Base-by-base conservation (phyloP, 2,797 vertebrate species). In the Parauchenoglanis punctatus region DNA sequence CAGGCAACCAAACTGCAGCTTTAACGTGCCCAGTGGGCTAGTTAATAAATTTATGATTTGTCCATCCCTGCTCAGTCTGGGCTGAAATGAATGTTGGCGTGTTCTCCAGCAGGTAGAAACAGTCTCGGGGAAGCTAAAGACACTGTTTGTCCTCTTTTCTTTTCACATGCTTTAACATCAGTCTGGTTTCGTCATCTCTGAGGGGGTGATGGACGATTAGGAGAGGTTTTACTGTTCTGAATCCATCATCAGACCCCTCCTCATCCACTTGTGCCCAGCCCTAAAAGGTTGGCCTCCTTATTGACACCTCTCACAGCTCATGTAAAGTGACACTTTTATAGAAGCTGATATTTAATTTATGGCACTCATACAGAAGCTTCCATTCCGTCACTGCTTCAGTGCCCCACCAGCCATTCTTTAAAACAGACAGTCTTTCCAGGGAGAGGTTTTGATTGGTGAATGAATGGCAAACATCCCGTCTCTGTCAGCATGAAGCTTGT, bases 401-500 rank as follows among this genome's bases (percentile, higher is more conserved):
- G 13, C 4, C 46, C 61, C 5, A 7, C 59, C 59, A 65, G 49
- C 56, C 56, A 35, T 84, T 46, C 70, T 84, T 85, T 73, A 65
- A 83, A 89, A 84, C 35, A 59, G 80, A 49, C 52, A 40, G 65
- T 49, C 49, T 72, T 88, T 65, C 88, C 67, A 83, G 76, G 54
- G 78, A 89, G 81, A 31, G 70, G 61, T 91, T 89, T 85, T 83
- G 86, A 90, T 83, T 88, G 81, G 87, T 80, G 87, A 91, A 89
- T 82, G 89, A 92, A 90, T 77, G 90, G 85, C 90, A 91, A 86
- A 80, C 87, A 93, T 93, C 93, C 92, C 91, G 92, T 93, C 89
- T 93, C 93, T 94, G 95, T 94, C 94, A 85, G 85, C 75, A 95
- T 94, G 93, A 94, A 95, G 94, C 92, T 92, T 80, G 72, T 81